Evolutionary conservation across 2,888 invertebrate species (phyloP).

Genomic region (Mycalesis mineus): DNA sequence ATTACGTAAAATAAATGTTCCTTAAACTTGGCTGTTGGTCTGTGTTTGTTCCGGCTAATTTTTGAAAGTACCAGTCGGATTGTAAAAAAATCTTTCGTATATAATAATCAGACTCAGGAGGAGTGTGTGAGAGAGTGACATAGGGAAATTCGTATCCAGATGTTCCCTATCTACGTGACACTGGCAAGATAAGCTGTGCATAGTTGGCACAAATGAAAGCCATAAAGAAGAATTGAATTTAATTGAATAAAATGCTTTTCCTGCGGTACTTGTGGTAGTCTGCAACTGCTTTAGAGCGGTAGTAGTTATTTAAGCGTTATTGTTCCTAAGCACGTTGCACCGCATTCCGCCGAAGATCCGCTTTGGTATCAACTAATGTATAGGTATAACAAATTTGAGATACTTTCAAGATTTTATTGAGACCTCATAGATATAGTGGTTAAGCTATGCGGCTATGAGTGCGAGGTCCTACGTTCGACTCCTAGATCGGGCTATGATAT

Average conservation of each 20-base stretch:
- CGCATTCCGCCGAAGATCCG: constrained; percentile 1
- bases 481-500: no score
- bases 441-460: background rate
- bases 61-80: no score
- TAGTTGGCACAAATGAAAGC: no score
- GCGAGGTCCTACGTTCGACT: background rate
- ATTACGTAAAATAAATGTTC: no score
- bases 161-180: no score
- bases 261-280: background rate
- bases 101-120: no score
- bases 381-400: background rate
- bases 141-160: no score
- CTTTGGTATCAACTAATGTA: background rate
- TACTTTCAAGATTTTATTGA: background rate
- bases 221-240: background rate
- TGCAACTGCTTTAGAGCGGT: background rate
- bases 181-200: no score
- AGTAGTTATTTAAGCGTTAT: background rate
- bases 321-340: background rate
- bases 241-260: background rate
- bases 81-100: no score
- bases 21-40: no score
- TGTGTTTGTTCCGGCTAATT: no score
- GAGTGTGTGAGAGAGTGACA: no score
- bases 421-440: background rate